phyloP scores from a whole-genome alignment of 2,113 vertebrate genomes.

The Phylloscopus trochilus region DNA sequence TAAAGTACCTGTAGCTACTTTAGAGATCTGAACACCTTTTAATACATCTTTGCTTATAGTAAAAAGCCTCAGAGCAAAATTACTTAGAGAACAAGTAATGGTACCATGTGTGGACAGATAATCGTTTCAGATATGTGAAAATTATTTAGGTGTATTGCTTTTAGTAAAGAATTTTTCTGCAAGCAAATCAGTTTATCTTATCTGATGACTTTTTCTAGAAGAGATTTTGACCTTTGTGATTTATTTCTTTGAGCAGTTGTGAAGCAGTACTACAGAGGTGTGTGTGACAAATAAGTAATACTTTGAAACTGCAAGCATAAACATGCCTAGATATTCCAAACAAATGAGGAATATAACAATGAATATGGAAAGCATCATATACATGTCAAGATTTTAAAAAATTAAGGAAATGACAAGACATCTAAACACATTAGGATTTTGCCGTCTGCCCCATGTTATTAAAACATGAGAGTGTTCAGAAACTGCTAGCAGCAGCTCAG shows the following conservation, averaged over 20 bases:
- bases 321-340: neutral
- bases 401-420: neutral
- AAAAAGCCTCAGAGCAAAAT: neutral
- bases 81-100: neutral
- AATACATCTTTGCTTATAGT: neutral
- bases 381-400: neutral
- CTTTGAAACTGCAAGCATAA: neutral
- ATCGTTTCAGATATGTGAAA: neutral
- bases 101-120: neutral
- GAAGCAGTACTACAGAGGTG: neutral
- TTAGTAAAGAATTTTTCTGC: neutral
- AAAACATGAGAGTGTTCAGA: neutral
- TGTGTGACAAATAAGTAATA: neutral
- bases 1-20: slow-evolving; percentile 8
- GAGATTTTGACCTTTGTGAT: neutral
- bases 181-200: neutral
- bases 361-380: neutral
- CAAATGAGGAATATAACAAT: neutral
- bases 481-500: neutral
- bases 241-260: neutral
- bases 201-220: neutral
- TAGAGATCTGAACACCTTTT: neutral
- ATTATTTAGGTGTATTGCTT: neutral
- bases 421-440: neutral
- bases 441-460: neutral